Evolutionary conservation across 2,797 vertebrate species (phyloP).

Genomic region (Pangasius sanitwongsei): DNA sequence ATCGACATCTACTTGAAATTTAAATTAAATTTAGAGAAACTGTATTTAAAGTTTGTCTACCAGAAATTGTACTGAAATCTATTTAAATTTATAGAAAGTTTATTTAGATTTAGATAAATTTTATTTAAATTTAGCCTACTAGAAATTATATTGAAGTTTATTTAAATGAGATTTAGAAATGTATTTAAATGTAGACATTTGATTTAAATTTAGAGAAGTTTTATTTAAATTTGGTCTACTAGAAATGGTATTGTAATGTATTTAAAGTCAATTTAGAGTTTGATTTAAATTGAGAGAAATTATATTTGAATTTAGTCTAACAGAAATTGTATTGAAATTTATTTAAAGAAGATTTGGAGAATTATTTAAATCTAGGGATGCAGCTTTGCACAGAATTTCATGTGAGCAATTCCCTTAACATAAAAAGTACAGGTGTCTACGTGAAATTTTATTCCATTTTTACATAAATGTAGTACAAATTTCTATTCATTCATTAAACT

Average conservation of each 20-base stretch:
- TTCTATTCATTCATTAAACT: not conserved
- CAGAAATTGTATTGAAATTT: not conserved
- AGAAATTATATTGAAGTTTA: not conserved
- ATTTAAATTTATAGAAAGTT: not conserved
- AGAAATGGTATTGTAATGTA: not conserved
- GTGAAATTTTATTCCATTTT: not conserved
- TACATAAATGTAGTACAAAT: not conserved
- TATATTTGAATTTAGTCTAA: not conserved
- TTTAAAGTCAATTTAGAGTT: not conserved
- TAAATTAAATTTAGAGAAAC: no score
- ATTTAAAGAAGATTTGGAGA: not conserved
- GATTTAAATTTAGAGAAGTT: not conserved
- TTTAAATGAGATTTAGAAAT: not conserved
- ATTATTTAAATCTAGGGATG: not conserved
- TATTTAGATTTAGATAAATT: not conserved
- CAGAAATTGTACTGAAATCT: no score
- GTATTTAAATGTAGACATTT: not conserved
- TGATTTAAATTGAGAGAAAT: not conserved
- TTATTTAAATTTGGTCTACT: not conserved
- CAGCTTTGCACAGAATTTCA: not conserved
- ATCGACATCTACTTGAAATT: no score
- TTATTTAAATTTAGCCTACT: not conserved
- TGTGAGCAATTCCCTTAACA: not conserved
- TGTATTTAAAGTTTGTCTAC: no score
- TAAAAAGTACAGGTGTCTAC: not conserved